phyloP scores from a whole-genome alignment of 2,797 vertebrate species.

The Chromis chromis region DNA sequence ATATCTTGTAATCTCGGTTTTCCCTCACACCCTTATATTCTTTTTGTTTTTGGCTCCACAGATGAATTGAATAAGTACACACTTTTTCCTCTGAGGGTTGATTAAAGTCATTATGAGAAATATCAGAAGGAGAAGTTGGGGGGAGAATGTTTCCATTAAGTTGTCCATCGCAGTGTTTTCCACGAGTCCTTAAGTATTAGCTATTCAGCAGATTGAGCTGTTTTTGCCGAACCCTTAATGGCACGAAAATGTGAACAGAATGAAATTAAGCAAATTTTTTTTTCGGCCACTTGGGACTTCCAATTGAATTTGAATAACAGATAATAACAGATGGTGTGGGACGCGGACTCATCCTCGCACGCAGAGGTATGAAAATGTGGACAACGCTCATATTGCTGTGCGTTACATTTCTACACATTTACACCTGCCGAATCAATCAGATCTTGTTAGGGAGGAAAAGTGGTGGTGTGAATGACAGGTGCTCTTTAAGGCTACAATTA shows the following conservation, averaged over 20 bases:
- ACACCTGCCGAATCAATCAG: constrained; percentile 46
- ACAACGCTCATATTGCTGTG: constrained; percentile 24
- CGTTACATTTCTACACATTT: constrained; percentile 43
- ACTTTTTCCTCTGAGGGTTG: not conserved
- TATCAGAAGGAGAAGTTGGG: not conserved
- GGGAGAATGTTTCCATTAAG: constrained; percentile 39
- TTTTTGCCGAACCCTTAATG: constrained; percentile 60
- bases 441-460: constrained; percentile 30
- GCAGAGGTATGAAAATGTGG: constrained; percentile 57
- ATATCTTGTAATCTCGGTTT: constrained; percentile 21
- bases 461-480: constrained; percentile 46
- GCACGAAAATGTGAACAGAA: constrained; percentile 68
- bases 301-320: constrained; percentile 74
- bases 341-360: constrained; percentile 58
- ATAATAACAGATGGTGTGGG: constrained; percentile 76
- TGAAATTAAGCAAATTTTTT: constrained; percentile 61
- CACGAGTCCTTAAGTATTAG: constrained; percentile 32
- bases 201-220: constrained; percentile 65
- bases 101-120: constrained; percentile 36
- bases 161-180: constrained; percentile 36
- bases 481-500: constrained; percentile 48
- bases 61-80: constrained; percentile 19
- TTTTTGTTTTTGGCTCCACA: not conserved
- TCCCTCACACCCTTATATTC: not conserved
- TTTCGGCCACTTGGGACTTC: constrained; percentile 41